Evolutionary conservation across 92 coral and sea anemone genomes (phyloP), one percentile per base, ranked within the genome.

Genomic region (Paramuricea clavata): DNA sequence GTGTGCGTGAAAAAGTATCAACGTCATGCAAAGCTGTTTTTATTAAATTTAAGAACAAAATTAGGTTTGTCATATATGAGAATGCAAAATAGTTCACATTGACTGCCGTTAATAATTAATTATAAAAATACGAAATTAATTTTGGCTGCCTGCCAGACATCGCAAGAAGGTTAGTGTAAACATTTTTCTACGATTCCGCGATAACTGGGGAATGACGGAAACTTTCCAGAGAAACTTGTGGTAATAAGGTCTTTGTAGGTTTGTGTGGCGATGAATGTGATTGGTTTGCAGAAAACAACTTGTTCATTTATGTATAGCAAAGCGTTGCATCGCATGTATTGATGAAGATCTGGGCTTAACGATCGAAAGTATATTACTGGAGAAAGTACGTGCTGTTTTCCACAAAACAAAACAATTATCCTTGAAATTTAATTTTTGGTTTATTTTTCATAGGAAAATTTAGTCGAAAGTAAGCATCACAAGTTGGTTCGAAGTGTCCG

Each of bases 391-490:
- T 47, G n/a, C n/a, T n/a, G n/a, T n/a, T n/a, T n/a, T n/a, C n/a
- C n/a, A n/a, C n/a, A n/a, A n/a, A n/a, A n/a, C 2, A 47, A 47
- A 10, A 47, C 54, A 47, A 17, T 2, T 47, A 47, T 54, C 17
- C 19, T 2, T 54, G 2, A 19, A 1, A 17, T 60, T 39, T 34
- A 36, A 31, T 28, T 39, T 32, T 26, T 81, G 30, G 57, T 34
- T 27, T 76, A 30, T 84, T 75, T 82, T 81, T 64, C 86, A 0
- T 77, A 96, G 99, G 99, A 96, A 57, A 96, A 96, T 85, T 65
- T 96, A 56, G 99, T 96, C 21, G 99, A 96, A 74, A 78, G 92
- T 65, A 96, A 96, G 79, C 99, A 96, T 85, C 99, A 96, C 87
- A 96, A 96, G 67, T 89, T 96, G 0, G 99, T 96, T 0, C 87